Evolutionary conservation across 2,797 vertebrate species (phyloP).

Genomic region (Amblyopsis hoosieri): DNA sequence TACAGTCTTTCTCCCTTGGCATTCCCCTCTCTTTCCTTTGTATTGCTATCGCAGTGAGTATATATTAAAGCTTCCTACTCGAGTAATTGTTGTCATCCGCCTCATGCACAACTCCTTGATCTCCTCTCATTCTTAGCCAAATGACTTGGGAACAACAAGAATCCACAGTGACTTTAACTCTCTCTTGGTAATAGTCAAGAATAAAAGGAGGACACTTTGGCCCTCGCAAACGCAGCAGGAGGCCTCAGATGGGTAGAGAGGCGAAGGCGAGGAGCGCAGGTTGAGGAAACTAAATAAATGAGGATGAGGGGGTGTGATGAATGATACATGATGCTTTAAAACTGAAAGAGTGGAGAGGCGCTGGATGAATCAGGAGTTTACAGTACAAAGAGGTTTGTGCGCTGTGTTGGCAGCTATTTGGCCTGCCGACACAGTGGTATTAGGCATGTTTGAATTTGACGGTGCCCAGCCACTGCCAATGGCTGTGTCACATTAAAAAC

Average conservation of each 20-base stretch:
- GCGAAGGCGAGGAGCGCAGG: neutral
- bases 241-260: slow-evolving; percentile 14
- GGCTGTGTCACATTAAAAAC: no score
- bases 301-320: slow-evolving; percentile 28
- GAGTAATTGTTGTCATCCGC: slow-evolving; percentile 21
- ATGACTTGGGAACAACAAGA: neutral
- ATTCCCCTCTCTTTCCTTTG: no score
- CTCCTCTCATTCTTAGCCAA: slow-evolving; percentile 17
- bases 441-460: neutral
- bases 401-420: slow-evolving; percentile 3
- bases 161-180: neutral
- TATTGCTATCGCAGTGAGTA: no score
- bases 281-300: slow-evolving; percentile 23
- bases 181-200: slow-evolving; percentile 26
- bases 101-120: slow-evolving; percentile 8
- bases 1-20: no score
- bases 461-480: no score
- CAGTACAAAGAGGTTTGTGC: neutral
- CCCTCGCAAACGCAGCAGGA: slow-evolving; percentile 29
- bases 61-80: neutral
- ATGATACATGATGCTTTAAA: slow-evolving; percentile 43
- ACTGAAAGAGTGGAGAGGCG: slow-evolving; percentile 16
- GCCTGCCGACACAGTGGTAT: neutral
- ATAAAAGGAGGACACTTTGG: slow-evolving; percentile 40
- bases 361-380: slow-evolving; percentile 2